These are phyloP conservation scores for Oenanthe oenanthe DNA, from an alignment of 2,113 vertebrate species.

Conservation along the genomic window DNA sequence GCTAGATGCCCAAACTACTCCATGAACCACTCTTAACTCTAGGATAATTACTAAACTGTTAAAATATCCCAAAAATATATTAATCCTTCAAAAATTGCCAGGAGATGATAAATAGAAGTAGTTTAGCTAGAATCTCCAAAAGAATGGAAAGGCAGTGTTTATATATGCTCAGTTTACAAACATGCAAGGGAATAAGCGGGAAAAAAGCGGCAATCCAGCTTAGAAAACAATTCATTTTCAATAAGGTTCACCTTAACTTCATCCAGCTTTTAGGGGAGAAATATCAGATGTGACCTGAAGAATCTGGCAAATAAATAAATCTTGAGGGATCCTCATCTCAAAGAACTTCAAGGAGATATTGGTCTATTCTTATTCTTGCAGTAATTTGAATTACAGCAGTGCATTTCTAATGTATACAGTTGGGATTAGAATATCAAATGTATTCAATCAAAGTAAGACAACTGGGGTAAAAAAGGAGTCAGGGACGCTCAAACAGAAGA, in stretches of 20 bases:
- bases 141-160: background rate
- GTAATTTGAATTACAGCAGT: background rate
- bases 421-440: background rate
- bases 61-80: background rate
- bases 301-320: background rate
- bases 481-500: background rate
- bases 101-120: background rate
- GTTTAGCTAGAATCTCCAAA: background rate
- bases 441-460: background rate
- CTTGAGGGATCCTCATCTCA: background rate
- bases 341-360: background rate
- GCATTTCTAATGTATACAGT: background rate
- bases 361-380: background rate
- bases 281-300: background rate
- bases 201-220: background rate
- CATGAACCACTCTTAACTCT: background rate
- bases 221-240: background rate
- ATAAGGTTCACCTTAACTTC: background rate
- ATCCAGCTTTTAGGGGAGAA: background rate
- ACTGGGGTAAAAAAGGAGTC: background rate
- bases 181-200: background rate
- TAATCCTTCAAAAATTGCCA: background rate
- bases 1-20: background rate
- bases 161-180: background rate
- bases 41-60: background rate